Conservation (phyloP, 2,888 invertebrate genomes). For the Laothoe populi region DNA sequence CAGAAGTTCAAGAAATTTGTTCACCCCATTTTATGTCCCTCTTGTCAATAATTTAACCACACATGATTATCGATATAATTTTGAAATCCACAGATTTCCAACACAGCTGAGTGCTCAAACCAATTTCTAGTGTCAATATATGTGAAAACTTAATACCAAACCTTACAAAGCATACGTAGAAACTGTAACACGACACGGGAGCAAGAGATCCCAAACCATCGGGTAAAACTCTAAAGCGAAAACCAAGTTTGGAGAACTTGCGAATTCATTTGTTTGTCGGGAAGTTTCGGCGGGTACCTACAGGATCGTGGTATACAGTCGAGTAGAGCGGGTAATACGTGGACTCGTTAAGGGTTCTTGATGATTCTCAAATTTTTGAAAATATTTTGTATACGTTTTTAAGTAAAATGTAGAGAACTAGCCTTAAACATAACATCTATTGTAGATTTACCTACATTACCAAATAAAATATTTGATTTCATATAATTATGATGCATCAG, state of each 20-base stretch:
- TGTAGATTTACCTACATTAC: too few relatives aligned
- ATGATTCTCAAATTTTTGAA: background rate
- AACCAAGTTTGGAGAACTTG: slow-evolving; percentile 71
- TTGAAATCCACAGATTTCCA: background rate
- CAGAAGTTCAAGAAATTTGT: too few relatives aligned
- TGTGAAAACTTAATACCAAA: background rate
- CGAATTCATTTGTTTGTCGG: slow-evolving; percentile 79
- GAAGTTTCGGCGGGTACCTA: slow-evolving; percentile 59
- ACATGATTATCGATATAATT: too few relatives aligned
- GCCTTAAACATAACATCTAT: too few relatives aligned
- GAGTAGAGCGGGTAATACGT: background rate
- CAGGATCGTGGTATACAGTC: slow-evolving; percentile 26
- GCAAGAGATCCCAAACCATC: slow-evolving; percentile 54
- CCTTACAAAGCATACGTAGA: slow-evolving; percentile 29
- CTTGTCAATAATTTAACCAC: too few relatives aligned
- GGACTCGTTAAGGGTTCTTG: background rate
- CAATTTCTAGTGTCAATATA: background rate
- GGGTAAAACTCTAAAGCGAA: slow-evolving; percentile 56
- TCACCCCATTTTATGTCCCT: too few relatives aligned
- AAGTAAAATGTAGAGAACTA: too few relatives aligned
- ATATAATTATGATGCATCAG: too few relatives aligned
- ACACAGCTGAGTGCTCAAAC: background rate
- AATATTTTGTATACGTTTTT: too few relatives aligned
- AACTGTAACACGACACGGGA: slow-evolving; percentile 35
- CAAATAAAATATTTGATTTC: too few relatives aligned